Percentiles rank a stretch among this genome's conserved stretches.
Conservation (phyloP, 2,888 invertebrate genomes). For the Rhagophthalmus giganteus region DNA sequence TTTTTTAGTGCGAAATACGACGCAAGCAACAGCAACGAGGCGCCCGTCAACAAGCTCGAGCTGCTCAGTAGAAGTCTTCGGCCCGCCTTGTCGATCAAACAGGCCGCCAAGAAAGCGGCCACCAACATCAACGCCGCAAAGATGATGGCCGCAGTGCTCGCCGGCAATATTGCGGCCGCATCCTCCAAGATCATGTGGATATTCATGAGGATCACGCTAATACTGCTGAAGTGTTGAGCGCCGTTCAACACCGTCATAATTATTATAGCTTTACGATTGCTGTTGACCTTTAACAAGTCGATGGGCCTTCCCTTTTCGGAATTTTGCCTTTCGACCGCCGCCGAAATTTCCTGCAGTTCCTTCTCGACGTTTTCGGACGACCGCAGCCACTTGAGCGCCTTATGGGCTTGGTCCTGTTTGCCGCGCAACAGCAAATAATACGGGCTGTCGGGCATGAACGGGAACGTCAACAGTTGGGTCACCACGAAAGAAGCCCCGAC, state of each 20-base stretch:
- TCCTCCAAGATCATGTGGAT: conserved; percentile 49
- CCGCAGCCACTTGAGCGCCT: conserved; percentile 44
- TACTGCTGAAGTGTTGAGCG: conserved; percentile 51
- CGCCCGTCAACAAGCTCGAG: conserved; percentile 47
- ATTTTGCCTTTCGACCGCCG: conserved; percentile 48
- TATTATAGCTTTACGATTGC: conserved; percentile 49
- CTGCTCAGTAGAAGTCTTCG: conserved; percentile 46
- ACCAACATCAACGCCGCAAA: conserved; percentile 50
- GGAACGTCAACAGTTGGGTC: conserved; percentile 45
- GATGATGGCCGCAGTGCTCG: conserved; percentile 46
- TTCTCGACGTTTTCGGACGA: conserved; percentile 41
- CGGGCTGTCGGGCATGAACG: conserved; percentile 53
- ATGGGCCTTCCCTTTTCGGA: conserved; percentile 47
- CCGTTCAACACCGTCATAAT: conserved; percentile 51
- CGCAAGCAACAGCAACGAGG: conserved; percentile 45
- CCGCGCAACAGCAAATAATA: conserved; percentile 48
- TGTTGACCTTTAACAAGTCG: conserved; percentile 47
- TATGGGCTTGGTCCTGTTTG: conserved; percentile 43
- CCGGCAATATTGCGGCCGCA: conserved; percentile 47
- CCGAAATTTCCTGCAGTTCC: conserved; percentile 48
- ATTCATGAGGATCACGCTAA: conserved; percentile 54
- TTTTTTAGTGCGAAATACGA: conserved; percentile 48
- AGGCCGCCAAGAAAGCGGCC: conserved; percentile 43
- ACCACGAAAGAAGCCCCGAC: conserved; percentile 45
- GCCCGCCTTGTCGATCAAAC: conserved; percentile 49